Percentiles rank a stretch among this genome's conserved stretches.
Conservation (phyloP, 2,113 vertebrate species). For the Otus sunia region DNA sequence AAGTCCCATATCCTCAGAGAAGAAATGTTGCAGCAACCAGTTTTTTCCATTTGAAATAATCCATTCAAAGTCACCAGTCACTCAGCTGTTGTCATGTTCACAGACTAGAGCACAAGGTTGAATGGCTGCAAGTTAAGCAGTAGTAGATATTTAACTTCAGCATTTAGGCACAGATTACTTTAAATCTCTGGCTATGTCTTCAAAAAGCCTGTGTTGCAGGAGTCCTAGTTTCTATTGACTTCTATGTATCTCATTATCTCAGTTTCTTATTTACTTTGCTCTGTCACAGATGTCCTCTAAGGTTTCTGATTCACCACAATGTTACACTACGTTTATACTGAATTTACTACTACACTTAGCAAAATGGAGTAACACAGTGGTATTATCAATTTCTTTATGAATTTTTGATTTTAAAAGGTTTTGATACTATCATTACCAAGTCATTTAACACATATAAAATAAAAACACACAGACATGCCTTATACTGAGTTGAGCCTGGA, state of each 20-base stretch:
- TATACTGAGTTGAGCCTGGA: neutral
- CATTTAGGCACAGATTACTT: neutral
- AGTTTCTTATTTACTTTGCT: conserved; percentile 44
- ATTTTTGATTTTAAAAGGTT: neutral
- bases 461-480: neutral
- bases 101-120: neutral
- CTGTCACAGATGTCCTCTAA: neutral
- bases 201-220: neutral
- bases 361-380: neutral
- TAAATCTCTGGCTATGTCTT: neutral
- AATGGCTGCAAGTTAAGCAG: neutral
- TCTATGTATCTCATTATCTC: neutral
- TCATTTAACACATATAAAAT: neutral
- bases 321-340: neutral
- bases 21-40: neutral
- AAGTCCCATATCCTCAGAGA: neutral
- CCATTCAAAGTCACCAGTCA: neutral
- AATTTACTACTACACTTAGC: neutral
- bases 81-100: neutral
- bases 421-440: neutral
- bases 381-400: neutral
- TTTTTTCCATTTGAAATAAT: neutral
- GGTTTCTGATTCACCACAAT: neutral
- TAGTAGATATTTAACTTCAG: conserved; percentile 24
- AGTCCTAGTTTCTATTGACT: conserved; percentile 28